phyloP scores from a whole-genome alignment of 2,113 vertebrate genomes.

The Trematomus loennbergii region DNA sequence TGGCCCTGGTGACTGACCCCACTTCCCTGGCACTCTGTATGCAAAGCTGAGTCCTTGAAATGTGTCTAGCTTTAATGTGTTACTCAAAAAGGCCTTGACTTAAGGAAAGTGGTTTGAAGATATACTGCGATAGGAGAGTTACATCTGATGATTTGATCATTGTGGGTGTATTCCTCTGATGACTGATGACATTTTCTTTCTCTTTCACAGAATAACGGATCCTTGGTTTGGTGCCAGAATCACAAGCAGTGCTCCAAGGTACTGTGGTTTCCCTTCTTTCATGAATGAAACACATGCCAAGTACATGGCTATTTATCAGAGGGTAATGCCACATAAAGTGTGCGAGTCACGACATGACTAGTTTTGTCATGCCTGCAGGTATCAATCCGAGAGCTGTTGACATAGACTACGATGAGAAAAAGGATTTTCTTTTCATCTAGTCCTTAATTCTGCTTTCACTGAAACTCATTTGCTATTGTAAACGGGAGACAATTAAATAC shows the following conservation, averaged over 20 bases:
- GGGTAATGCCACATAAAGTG: conserved; percentile 64
- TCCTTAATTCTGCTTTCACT: conserved; percentile 24
- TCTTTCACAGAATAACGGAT: conserved; percentile 92
- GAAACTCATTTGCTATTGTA: conserved; percentile 32
- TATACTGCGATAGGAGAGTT: conserved; percentile 1
- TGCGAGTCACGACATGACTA: conserved; percentile 64
- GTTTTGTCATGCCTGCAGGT: conserved; percentile 63
- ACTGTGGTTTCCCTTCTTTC: conserved; percentile 69
- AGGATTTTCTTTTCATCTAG: conserved; percentile 24
- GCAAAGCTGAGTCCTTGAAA: conserved; percentile 34
- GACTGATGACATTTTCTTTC: conserved; percentile 47
- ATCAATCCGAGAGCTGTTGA: conserved; percentile 39
- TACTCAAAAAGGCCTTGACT: conserved; percentile 28
- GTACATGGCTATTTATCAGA: conserved; percentile 66
- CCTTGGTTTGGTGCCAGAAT: conserved; percentile 97
- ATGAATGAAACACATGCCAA: conserved; percentile 57
- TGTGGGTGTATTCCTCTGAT: conserved; percentile 43
- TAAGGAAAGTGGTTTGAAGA: background rate
- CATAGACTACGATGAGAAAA: conserved; percentile 8
- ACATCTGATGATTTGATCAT: conserved; percentile 26
- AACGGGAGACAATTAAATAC: conserved; percentile 20
- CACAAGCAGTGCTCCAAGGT: conserved; percentile 99
- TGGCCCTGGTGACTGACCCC: conserved; percentile 54
- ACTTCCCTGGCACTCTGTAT: conserved; percentile 47
- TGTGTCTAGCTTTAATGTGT: conserved; percentile 32